Evolutionary conservation across 2,113 vertebrate genomes (phyloP), one percentile per base, ranked within the genome.

Genomic region (Onychostoma macrolepis): DNA sequence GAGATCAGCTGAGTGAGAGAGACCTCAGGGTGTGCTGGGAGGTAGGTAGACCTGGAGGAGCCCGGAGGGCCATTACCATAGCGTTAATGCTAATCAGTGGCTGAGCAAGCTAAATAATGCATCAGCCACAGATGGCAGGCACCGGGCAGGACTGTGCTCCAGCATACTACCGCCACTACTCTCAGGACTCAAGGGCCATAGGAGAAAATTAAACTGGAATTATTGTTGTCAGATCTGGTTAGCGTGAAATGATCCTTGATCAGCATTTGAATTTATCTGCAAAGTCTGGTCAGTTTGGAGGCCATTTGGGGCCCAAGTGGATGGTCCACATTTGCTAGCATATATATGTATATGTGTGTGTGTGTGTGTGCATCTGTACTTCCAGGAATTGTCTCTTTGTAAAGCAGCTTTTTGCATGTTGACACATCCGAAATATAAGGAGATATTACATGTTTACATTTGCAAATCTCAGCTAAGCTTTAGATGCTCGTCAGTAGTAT

Each of bases 41-140:
- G 93, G 90, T 91, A 90, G 94, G 95, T 95, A 96, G 96, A 95
- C 95, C 95, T 91, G 93, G 94, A 93, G 94, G 94, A 93, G 94
- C 95, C 94, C 95, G 92, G 93, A 95, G 95, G 96, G 95, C 95
- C 94, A 96, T 96, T 96, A 96, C 94, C 95, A 95, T 96, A 96
- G 96, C 95, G 95, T 95, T 96, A 96, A 96, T 96, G 96, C 96
- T 96, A 96, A 96, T 96, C 96, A 95, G 95, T 92, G 33, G 65
- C 95, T 94, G 95, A 87, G 87, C 87, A 94, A 94, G 95, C 94
- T 97, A 96, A 97, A 96, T 97, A 96, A 97, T 96, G 96, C 96
- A 96, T 95, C 91, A 92, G 90, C 92, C 76, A 71, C 83, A 84
- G 83, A 84, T 84, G 83, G 69, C 48, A 74, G 43, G 81, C 26